These are phyloP conservation scores for Chloroclystis v-ata DNA, from an alignment of 2,888 invertebrate genomes.

Conservation along the genomic window DNA sequence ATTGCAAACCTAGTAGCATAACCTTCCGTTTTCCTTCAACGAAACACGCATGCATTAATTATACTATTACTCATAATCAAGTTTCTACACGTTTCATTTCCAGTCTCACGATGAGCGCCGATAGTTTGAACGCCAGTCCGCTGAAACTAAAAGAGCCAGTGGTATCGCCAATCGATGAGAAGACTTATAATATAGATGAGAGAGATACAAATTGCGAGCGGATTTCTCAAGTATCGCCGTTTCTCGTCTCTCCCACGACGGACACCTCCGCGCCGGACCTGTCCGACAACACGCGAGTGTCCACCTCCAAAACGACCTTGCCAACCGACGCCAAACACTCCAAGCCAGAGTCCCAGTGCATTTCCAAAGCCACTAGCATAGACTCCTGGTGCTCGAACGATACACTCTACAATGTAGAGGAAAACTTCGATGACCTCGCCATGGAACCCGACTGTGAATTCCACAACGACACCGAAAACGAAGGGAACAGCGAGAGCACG, in stretches of 20 bases:
- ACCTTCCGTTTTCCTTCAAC: conserved; percentile 2
- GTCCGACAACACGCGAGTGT: conserved; percentile 59
- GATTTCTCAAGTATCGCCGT: conserved; percentile 68
- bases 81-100: conserved; percentile 19
- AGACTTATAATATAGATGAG: conserved; percentile 59
- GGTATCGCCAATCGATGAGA: conserved; percentile 54
- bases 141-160: conserved; percentile 40
- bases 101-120: conserved; percentile 72
- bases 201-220: conserved; percentile 55
- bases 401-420: conserved; percentile 80
- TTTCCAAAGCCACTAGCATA: conserved; percentile 78
- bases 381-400: conserved; percentile 82
- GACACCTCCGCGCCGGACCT: conserved; percentile 57
- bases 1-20: not conserved
- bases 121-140: conserved; percentile 68
- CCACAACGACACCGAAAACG: conserved; percentile 47
- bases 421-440: conserved; percentile 72
- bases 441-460: conserved; percentile 56
- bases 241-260: conserved; percentile 63
- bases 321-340: conserved; percentile 73
- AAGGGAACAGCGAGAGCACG: conserved; percentile 59
- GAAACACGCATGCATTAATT: conserved; percentile 15
- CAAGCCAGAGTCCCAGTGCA: conserved; percentile 65
- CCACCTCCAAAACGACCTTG: conserved; percentile 70
- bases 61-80: conserved; percentile 6